Base-by-base conservation (phyloP, 2,797 vertebrate species). In the Typhlichthys eigenmanni region DNA sequence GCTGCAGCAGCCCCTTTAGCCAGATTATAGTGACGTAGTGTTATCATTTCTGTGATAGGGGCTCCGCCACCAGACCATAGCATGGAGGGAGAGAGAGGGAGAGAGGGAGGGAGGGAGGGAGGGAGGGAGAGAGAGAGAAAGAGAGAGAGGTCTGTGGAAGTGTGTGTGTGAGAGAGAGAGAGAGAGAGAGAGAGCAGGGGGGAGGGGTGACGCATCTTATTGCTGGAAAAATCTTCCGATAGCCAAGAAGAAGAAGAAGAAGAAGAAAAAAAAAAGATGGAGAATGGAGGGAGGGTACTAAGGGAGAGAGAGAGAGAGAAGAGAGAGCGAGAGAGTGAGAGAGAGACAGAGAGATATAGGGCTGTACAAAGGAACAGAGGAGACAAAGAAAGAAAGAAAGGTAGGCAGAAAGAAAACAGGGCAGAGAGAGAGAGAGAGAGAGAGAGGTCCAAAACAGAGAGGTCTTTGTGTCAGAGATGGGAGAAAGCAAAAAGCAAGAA, bases 41-140 rank as follows among this genome's bases (percentile, higher is more conserved):
- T 89, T 91, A 90, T 89, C 86, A 87, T 89, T 88, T 85, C 81
- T 85, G 86, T 90, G 90, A 92, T 91, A 91, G 84, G 79, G 89
- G 87, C 80, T 75, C 82, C 80, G 86, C 84, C 83, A 84, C 76
- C 68, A 79, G 72, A 76, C 19, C 19, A 19, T 19, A 19, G 19
- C 19, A 19, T 19, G 19, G 19, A 19, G 19, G 78, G 70, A 84
- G 79, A 75, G 79, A 19, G 50, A 68, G 68, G 64, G 63, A 64
- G 62, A 49, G 59, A 48, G 64, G n/a, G 45, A 61, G 60, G 45
- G 38, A 55, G 60, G 51, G 17, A n/a, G 49, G 46, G 38, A 48
- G 51, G 29, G 43, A 46, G 51, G 32, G n/a, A n/a, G n/a, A n/a
- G n/a, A n/a, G n/a, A n/a, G n/a, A n/a, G n/a, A n/a, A n/a, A n/a